A percentile compares a stretch with the other conserved stretches of the same genome.
Conservation (phyloP, 2,113 vertebrate species). For the Megaptera novaeangliae region DNA sequence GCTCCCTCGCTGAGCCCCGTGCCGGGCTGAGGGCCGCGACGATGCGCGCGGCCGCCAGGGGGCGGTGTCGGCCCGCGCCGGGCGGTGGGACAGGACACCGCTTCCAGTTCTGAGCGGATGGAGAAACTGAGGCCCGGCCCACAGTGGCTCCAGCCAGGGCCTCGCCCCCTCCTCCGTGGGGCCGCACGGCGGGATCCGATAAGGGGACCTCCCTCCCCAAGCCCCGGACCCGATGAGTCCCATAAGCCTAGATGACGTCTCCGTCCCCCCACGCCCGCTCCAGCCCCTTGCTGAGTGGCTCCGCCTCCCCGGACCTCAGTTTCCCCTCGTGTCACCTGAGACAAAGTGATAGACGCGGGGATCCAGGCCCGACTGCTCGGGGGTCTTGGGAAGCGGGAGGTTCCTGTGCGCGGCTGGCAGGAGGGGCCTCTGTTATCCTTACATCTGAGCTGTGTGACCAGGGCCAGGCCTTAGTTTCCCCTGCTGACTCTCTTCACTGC, state of each 20-base stretch:
- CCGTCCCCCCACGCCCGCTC: not conserved
- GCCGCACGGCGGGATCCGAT: accelerated
- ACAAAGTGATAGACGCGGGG: not conserved
- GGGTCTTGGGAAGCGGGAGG: not conserved
- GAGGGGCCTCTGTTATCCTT: accelerated
- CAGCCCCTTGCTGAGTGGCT: not conserved
- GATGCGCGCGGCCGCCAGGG: not conserved
- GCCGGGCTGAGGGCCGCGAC: not conserved
- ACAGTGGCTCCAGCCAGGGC: not conserved
- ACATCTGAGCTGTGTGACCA: not conserved
- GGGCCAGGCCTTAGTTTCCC: not conserved
- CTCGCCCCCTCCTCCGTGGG: not conserved
- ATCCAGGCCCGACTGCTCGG: not conserved
- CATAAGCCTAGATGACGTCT: not conserved
- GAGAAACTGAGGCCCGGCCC: not conserved
- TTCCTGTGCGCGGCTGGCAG: not conserved
- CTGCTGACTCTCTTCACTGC: not conserved
- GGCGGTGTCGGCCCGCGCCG: not conserved
- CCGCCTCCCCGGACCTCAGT: not conserved
- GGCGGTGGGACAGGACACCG: accelerated
- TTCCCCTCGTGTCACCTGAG: not conserved
- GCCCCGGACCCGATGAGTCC: not conserved
- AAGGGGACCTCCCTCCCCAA: no score
- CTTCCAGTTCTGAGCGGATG: accelerated
- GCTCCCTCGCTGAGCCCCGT: accelerated